Base-by-base conservation (phyloP, 2,888 invertebrate species). In the Drosophila koepferae region DNA sequence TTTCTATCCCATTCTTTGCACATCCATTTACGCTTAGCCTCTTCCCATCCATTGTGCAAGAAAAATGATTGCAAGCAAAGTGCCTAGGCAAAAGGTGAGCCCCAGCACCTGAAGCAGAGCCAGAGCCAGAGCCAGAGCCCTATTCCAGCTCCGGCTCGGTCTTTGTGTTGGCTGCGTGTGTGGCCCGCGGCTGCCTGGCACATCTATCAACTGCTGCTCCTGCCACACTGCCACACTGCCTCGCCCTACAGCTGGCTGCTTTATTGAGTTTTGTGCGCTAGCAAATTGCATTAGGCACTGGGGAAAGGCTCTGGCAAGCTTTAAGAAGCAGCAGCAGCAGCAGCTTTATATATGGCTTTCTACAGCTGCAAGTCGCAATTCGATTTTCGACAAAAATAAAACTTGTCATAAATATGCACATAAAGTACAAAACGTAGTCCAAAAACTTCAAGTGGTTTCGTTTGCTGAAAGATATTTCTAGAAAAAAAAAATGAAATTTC, bases 251-350 rank as follows among this genome's bases (percentile, higher is more conserved):
- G 61, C 58, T 55, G 70, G 68, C 58, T 82, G 59, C 81, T 77
- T 85, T 87, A 86, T 86, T 88, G 83, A 88, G 84, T 86, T 85
- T 83, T 80, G 87, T 78, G 70, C 75, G 77, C 86, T 51, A 65
- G 81, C 83, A 85, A 85, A 85, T 88, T 88, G 85, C 87, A 85
- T 85, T 88, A 85, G 86, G 86, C 88, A 88, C 88, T 82, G 74
- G 82, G 43, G 74, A 49, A 62, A 43, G 69, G 34, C 56, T 63
- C 56, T 62, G 73, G 77, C 66, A 66, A 63, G 77, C 79, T 78
- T 78, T 74, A 63, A 71, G 59, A 54, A 34, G 65, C 54, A 66
- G 46, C 31, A 34, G 56, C 65, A n/a, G 31, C 31, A 31, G 44
- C 36, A 58, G 38, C 55, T 53, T 41, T 62, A 49, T 40, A 43